Conservation (phyloP, 2,888 invertebrate species). For the Frankliniella intonsa region DNA sequence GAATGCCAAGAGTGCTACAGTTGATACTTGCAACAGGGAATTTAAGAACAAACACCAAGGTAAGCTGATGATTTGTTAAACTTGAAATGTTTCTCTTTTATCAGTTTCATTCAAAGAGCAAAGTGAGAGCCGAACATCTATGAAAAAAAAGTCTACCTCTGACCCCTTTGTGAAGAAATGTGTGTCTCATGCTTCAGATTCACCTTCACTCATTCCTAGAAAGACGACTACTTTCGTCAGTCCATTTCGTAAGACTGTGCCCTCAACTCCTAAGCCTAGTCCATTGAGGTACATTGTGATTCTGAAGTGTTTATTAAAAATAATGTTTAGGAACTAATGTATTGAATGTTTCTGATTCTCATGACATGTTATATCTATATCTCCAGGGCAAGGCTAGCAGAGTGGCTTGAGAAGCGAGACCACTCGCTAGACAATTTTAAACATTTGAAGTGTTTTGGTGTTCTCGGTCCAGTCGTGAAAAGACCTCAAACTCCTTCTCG, state of each 20-base stretch:
- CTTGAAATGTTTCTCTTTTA: not conserved
- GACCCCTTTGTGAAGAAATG: not conserved
- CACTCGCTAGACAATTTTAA: not conserved
- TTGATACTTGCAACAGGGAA: not conserved
- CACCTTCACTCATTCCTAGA: too few relatives aligned
- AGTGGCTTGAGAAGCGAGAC: not conserved
- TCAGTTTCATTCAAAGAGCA: not conserved
- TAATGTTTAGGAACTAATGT: too few relatives aligned
- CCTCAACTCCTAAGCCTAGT: not conserved
- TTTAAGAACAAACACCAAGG: not conserved
- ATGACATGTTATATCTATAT: not conserved
- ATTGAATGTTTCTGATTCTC: not conserved
- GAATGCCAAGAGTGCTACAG: not conserved
- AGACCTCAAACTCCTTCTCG: slow-evolving; percentile 2
- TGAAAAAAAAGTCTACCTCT: not conserved
- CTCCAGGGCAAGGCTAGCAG: not conserved
- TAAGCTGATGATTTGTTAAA: not conserved
- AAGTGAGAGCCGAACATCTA: not conserved
- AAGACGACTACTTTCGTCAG: too few relatives aligned
- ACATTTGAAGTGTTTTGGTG: not conserved
- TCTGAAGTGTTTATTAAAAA: not conserved
- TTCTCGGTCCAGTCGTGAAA: not conserved
- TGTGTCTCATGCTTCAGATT: too few relatives aligned
- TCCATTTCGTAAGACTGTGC: too few relatives aligned
- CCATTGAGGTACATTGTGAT: not conserved